These are phyloP conservation scores for Corbicula japonica DNA, from an alignment of 2,888 invertebrate genomes.

Conservation along the genomic window DNA sequence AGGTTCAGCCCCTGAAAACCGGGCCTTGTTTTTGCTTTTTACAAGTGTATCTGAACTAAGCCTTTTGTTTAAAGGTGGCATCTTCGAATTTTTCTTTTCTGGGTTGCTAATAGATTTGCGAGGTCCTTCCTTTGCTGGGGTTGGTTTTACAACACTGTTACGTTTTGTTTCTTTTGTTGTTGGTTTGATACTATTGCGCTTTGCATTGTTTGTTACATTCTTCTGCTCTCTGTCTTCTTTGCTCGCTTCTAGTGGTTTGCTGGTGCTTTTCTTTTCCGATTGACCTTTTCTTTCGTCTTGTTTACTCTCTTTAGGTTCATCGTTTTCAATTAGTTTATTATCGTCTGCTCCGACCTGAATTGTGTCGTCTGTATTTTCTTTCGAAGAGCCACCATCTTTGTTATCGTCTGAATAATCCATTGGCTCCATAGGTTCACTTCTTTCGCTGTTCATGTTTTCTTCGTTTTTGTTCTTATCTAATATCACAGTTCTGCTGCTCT, in stretches of 20 bases:
- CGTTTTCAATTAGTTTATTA: neutral
- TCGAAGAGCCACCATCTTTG: neutral
- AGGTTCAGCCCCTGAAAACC: too few relatives aligned
- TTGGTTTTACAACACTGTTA: too few relatives aligned
- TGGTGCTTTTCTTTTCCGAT: neutral
- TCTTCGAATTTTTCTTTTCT: too few relatives aligned
- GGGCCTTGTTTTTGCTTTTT: too few relatives aligned
- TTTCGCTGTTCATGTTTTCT: neutral
- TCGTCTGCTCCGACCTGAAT: neutral
- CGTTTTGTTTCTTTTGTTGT: too few relatives aligned
- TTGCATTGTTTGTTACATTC: too few relatives aligned
- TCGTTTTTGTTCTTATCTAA: slow-evolving; percentile 26
- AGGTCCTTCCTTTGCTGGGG: too few relatives aligned
- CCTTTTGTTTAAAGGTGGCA: neutral
- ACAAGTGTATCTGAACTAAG: too few relatives aligned
- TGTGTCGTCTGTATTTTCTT: neutral
- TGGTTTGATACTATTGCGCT: too few relatives aligned
- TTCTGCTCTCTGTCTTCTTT: neutral
- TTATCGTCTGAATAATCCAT: neutral
- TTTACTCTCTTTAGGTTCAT: neutral
- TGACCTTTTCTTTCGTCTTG: neutral
- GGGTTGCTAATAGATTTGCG: too few relatives aligned
- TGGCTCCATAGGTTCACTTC: neutral
- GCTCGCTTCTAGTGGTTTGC: neutral
- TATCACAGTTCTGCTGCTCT: slow-evolving; percentile 43